These are phyloP conservation scores for Oasisia sp. DNA, from an alignment of 2,888 invertebrate genomes.

Conservation along the genomic window DNA sequence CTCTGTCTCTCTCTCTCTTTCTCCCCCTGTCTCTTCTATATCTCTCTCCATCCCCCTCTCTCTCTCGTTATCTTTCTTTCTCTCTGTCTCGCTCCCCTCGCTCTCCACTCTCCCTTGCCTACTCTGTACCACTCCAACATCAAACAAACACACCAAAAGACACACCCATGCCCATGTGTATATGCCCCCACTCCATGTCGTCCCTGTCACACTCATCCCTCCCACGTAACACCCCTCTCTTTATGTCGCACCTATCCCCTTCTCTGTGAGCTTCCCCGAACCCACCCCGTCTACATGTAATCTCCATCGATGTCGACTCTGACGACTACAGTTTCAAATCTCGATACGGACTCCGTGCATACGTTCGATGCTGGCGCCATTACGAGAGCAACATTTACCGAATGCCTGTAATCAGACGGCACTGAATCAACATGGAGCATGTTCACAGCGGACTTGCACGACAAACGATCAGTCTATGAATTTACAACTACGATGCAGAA, in stretches of 20 bases:
- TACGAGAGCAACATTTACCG: background rate
- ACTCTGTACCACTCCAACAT: background rate
- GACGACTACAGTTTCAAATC: background rate
- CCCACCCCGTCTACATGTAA: background rate
- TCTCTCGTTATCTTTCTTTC: too few relatives aligned
- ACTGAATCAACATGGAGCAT: background rate
- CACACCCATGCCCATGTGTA: too few relatives aligned
- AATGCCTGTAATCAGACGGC: background rate
- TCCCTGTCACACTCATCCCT: too few relatives aligned
- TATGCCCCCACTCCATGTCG: too few relatives aligned
- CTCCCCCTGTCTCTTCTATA: too few relatives aligned
- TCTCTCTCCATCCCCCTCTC: too few relatives aligned
- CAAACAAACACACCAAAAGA: background rate
- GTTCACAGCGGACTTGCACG: background rate
- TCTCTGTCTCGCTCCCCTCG: too few relatives aligned
- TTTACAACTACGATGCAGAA: slow-evolving; percentile 10
- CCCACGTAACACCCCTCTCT: too few relatives aligned
- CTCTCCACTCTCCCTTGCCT: too few relatives aligned
- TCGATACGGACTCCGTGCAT: background rate
- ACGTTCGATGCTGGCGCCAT: background rate
- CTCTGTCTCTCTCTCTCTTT: too few relatives aligned
- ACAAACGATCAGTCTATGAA: slow-evolving; percentile 1
- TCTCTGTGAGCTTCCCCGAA: background rate
- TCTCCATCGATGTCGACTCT: background rate
- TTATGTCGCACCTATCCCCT: background rate